Base-by-base conservation (phyloP, 2,888 invertebrate genomes). In the Hoplodrina blanda region DNA sequence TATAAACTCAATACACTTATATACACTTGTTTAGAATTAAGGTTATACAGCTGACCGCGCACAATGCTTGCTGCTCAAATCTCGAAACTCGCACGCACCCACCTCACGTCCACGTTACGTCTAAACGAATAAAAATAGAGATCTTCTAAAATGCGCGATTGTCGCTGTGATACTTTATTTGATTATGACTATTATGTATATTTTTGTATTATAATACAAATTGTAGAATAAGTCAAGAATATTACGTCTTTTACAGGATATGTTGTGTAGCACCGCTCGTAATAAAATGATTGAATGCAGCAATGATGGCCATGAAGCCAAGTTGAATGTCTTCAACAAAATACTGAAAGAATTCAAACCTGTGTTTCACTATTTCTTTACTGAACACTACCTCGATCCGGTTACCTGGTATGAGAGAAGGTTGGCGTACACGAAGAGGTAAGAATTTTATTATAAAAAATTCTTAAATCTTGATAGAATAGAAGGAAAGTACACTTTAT, bases 301-400 rank as follows among this genome's bases (percentile, higher is more conserved):
- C 59, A 92, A 95, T 61, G 89, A 92, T 65, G 90, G 92, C 13
- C 91, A 94, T 30, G 95, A 96, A 33, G 92, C 94, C 6, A 97
- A 97, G 84, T 90, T 97, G 55, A 85, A 91, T 55, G 94, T 94
- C 0, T 99, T 97, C 85, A 92, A 96, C 61, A 92, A 96, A 2
- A 97, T 98, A 76, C 97, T 98, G 83, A 89, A 96, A 46, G 93
- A 97, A 44, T 97, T 99, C 80, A 97, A 97, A 75, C 99, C 99
- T 0, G 98, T 98, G 0, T 98, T 99, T 88, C 98, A 99, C 85
- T 97, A 99, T 91, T 99, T 99, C 94, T 99, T 99, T 91, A 97
- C 98, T 84, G 98, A 98, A 87, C 97, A 97, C 68, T 99, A 98
- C 91, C 96, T 97, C 6, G 97, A 97, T 59, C 98, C 99, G 0